Evolutionary conservation across 2,888 invertebrate species (phyloP), one percentile per base, ranked within the genome.

Genomic region (Drosophila emarginata): DNA sequence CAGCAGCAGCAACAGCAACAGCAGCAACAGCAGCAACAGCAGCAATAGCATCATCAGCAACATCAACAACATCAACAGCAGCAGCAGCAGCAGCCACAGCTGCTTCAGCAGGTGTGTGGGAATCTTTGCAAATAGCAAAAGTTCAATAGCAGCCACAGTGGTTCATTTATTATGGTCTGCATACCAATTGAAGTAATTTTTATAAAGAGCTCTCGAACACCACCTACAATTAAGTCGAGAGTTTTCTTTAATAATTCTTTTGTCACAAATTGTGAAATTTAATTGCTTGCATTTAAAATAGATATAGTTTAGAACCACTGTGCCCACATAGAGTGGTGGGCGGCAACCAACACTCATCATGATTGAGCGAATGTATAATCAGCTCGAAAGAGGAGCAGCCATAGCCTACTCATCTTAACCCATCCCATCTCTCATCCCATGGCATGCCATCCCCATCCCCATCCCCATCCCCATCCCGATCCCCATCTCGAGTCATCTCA

Each of bases 51-150:
- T 15, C 56, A 28, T 14, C 32, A 14, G 14, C 40, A 36, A n/a
- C 26, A 52, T 26, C 14, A 28, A 7, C 61, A 64, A 45, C 61
- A 45, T 28, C 59, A 39, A 26, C 54, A 59, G 12, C 51, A 54
- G 18, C 40, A 50, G 21, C 61, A 61, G 18, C 45, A 36, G 28
- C 18, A 52, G 56, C 37, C 53, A 52, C 23, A 40, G 61, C 14
- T 59, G 45, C 32, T 56, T 64, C 53, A 67, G 72, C 81, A 83
- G 87, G 87, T 88, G 82, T 88, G 88, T 83, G 83, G 87, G 88
- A 88, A 87, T 88, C 80, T 71, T 80, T 69, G 68, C 79, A 83
- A 83, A 88, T 86, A 86, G 87, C 87, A 83, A 88, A 88, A 88
- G 82, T 82, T 82, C 82, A 82, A 82, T 82, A 82, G 82, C 82